Conservation (phyloP, 2,113 vertebrate genomes). For the Petaurus breviceps region DNA sequence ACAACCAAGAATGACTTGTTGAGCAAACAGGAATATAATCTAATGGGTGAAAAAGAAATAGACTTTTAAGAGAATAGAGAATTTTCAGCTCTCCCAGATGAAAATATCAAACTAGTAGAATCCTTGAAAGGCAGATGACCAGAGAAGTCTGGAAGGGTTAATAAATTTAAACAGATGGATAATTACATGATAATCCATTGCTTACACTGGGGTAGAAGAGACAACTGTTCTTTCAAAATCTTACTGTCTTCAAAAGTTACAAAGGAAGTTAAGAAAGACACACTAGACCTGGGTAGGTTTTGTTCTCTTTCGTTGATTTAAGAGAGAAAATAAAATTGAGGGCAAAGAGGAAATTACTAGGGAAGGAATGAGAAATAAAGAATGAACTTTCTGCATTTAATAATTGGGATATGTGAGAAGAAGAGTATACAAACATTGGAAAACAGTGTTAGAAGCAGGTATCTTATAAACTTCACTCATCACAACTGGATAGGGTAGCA, state of each 20-base stretch:
- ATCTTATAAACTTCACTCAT: not conserved
- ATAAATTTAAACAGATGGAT: not conserved
- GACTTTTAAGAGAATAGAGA: not conserved
- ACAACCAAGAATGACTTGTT: not conserved
- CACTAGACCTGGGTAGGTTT: not conserved
- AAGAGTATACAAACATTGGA: not conserved
- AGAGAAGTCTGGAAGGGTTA: not conserved
- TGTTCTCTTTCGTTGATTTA: not conserved
- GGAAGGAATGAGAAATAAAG: not conserved
- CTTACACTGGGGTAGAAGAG: not conserved
- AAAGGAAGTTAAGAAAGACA: not conserved
- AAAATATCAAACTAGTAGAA: not conserved
- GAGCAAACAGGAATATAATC: not conserved
- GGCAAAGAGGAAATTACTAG: not conserved
- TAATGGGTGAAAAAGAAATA: not conserved
- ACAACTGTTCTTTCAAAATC: not conserved
- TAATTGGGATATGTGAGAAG: too few relatives aligned
- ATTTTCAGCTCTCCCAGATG: not conserved
- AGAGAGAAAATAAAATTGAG: not conserved
- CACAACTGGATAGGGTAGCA: not conserved
- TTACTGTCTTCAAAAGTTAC: not conserved
- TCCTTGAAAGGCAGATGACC: not conserved
- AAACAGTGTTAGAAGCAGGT: not conserved
- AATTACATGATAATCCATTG: not conserved
- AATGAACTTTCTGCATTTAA: not conserved